Conservation (phyloP, 2,888 invertebrate genomes). For the Cenopis cana region DNA sequence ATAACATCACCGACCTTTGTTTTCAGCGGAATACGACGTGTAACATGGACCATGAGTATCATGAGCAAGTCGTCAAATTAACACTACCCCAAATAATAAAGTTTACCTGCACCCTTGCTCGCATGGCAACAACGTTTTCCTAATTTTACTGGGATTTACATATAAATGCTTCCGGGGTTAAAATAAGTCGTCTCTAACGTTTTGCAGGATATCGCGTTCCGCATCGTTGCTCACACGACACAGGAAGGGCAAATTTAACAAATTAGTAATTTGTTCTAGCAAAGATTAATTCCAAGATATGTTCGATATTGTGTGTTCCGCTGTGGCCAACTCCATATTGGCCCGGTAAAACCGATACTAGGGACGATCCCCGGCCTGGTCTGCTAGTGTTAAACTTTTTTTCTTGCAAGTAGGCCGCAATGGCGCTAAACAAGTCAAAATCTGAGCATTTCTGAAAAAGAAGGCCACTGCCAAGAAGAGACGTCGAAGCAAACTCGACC, state of each 20-base stretch:
- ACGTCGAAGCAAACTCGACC: too few species aligned
- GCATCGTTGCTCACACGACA: not conserved
- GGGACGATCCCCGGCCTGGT: too few species aligned
- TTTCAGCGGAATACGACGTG: constrained; percentile 38
- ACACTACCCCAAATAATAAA: constrained; percentile 23
- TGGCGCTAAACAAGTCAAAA: too few species aligned
- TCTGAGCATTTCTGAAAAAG: too few species aligned
- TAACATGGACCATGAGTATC: constrained; percentile 43
- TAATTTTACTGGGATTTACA: constrained; percentile 12
- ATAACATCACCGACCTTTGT: constrained; percentile 47
- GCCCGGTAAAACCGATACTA: not conserved
- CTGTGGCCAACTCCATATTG: not conserved
- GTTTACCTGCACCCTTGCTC: constrained; percentile 8
- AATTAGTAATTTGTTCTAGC: not conserved
- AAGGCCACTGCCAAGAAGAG: too few species aligned
- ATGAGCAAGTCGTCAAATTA: constrained; percentile 44
- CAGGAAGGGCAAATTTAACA: not conserved
- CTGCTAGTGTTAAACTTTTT: too few species aligned
- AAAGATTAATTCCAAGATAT: not conserved
- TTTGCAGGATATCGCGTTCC: not conserved
- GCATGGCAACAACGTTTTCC: not conserved
- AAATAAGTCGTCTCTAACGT: not conserved
- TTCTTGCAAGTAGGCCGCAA: too few species aligned
- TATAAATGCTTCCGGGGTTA: constrained; percentile 3
- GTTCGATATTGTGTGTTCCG: too few species aligned